These are phyloP conservation scores for Zygaena filipendulae DNA, from an alignment of 2,888 invertebrate genomes.

Conservation along the genomic window DNA sequence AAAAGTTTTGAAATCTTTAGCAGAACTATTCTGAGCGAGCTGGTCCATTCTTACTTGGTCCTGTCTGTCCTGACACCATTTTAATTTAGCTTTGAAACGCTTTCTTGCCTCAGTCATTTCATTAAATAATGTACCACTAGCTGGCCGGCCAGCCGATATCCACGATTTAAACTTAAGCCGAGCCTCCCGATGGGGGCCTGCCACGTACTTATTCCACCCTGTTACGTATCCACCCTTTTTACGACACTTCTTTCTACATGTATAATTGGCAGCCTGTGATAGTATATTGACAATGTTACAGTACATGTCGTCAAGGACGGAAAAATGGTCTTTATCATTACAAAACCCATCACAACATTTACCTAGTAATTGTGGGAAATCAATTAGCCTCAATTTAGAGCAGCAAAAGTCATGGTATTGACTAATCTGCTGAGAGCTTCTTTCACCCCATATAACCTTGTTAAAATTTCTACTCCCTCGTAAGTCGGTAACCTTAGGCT, in stretches of 20 bases:
- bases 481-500: too few species aligned
- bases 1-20: conserved; percentile 5
- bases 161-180: conserved; percentile 5
- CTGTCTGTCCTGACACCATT: too few species aligned
- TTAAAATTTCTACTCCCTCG: too few species aligned
- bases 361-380: neutral
- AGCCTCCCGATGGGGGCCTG: too few species aligned
- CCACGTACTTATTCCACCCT: too few species aligned
- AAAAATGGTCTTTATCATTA: conserved; percentile 1
- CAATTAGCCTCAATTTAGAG: neutral
- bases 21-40: neutral
- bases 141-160: conserved; percentile 1
- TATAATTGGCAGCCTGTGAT: conserved; percentile 1
- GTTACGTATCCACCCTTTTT: too few species aligned
- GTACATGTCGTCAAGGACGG: conserved; percentile 1
- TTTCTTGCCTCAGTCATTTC: conserved; percentile 6
- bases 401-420: conserved; percentile 2
- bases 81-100: conserved; percentile 6
- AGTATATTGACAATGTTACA: conserved; percentile 1
- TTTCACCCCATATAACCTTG: too few species aligned
- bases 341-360: conserved; percentile 2
- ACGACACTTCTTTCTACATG: conserved; percentile 1
- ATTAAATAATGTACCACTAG: conserved; percentile 1
- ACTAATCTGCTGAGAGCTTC: too few species aligned
- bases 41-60: conserved; percentile 2